These are phyloP conservation scores for Naja naja DNA, from an alignment of 2,113 vertebrate species.

Conservation along the genomic window DNA sequence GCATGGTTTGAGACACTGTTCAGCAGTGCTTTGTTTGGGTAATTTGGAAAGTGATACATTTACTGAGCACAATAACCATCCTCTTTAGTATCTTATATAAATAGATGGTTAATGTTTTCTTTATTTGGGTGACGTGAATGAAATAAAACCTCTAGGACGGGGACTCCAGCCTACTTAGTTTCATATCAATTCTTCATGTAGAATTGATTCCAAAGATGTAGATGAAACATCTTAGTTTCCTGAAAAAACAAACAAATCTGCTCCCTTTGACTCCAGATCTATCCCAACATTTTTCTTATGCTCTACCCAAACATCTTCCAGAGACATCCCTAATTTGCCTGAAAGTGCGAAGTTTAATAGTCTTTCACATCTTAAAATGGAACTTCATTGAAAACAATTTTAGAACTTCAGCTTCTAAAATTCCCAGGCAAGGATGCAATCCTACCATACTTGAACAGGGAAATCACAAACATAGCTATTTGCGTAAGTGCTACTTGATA, in stretches of 20 bases:
- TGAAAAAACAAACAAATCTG: not conserved
- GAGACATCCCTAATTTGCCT: not conserved
- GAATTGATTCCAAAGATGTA: not conserved
- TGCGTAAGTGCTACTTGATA: not conserved
- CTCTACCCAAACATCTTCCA: not conserved
- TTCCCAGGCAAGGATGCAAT: not conserved
- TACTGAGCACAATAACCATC: not conserved
- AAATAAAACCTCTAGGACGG: not conserved
- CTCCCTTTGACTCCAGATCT: not conserved
- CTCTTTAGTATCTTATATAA: not conserved
- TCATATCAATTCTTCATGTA: not conserved
- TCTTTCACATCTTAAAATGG: not conserved
- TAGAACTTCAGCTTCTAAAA: not conserved
- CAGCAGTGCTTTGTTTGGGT: constrained; percentile 51
- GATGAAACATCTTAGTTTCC: not conserved
- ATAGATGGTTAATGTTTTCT: not conserved
- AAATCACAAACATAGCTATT: not conserved
- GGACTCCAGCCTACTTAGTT: not conserved
- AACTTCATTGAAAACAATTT: not conserved
- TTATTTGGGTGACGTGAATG: not conserved
- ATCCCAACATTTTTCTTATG: not conserved
- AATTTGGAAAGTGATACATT: constrained; percentile 58
- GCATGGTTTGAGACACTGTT: constrained; percentile 41
- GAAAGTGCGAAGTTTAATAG: not conserved
- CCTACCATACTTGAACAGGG: not conserved